These are phyloP conservation scores for Athalia rosae DNA, from an alignment of 2,888 invertebrate species.

Conservation along the genomic window DNA sequence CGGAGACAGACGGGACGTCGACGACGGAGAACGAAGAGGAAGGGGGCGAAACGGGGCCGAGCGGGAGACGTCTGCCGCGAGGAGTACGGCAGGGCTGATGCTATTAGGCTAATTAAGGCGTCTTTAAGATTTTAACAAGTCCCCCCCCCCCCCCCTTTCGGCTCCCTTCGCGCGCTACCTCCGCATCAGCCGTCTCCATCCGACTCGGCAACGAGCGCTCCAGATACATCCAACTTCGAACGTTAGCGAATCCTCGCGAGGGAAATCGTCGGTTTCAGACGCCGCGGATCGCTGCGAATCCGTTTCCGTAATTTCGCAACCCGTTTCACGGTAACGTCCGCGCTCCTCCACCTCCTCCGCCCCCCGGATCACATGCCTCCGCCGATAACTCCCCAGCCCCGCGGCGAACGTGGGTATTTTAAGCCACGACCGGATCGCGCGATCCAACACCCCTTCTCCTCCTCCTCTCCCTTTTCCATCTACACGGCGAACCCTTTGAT, in stretches of 20 bases:
- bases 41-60: slow-evolving; percentile 19
- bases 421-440: too few species aligned
- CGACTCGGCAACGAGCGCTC: not conserved
- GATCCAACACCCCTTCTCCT: too few species aligned
- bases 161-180: not conserved
- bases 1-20: slow-evolving; percentile 45
- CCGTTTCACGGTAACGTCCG: not conserved
- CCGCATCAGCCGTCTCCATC: not conserved
- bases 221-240: slow-evolving; percentile 23
- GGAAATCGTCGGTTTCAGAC: not conserved
- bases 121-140: slow-evolving; percentile 53
- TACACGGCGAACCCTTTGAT: slow-evolving; percentile 19
- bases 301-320: not conserved
- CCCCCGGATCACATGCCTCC: not conserved
- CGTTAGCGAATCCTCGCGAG: slow-evolving; percentile 8
- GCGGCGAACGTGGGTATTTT: too few species aligned
- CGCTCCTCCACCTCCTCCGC: not conserved
- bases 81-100: slow-evolving; percentile 57
- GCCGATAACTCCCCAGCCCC: too few species aligned
- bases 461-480: not conserved
- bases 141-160: slow-evolving; percentile 35
- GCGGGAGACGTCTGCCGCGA: slow-evolving; percentile 26
- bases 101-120: slow-evolving; percentile 65
- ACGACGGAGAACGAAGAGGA: slow-evolving; percentile 3
- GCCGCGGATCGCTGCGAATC: not conserved